phyloP scores from a whole-genome alignment of 2,113 vertebrate genomes.

The mouse (Mus musculus) region DNA sequence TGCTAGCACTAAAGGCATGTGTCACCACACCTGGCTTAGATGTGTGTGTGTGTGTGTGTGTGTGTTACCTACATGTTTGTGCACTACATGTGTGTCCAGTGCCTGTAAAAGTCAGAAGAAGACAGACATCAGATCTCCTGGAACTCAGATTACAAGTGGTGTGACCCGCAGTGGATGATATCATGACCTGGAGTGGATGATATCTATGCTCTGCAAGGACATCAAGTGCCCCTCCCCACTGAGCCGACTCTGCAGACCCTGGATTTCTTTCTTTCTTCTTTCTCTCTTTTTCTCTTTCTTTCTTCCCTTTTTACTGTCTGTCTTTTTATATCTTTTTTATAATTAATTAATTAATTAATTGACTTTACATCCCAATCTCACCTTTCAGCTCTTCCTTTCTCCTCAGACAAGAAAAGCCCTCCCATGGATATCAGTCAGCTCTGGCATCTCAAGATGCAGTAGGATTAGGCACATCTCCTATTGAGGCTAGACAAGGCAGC shows the following conservation, averaged over 20 bases:
- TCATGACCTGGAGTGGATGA: neutral
- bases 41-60: neutral
- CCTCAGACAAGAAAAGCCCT: too few relatives aligned
- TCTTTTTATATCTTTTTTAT: too few relatives aligned
- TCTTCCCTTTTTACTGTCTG: too few relatives aligned
- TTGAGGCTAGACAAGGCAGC: too few relatives aligned
- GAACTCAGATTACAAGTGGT: neutral
- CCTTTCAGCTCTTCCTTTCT: too few relatives aligned
- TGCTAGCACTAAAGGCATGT: neutral
- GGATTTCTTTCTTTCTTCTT: neutral
- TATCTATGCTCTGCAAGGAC: neutral
- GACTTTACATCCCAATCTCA: too few relatives aligned
- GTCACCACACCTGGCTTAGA: neutral
- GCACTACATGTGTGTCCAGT: neutral
- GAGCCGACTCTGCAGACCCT: neutral
- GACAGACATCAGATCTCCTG: neutral
- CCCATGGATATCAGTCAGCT: too few relatives aligned
- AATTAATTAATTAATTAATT: too few relatives aligned
- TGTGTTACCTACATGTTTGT: neutral
- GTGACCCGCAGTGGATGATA: neutral
- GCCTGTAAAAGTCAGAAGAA: neutral
- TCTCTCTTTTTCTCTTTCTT: too few relatives aligned
- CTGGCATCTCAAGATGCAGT: too few relatives aligned
- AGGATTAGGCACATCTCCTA: too few relatives aligned
- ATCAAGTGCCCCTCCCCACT: too few relatives aligned